Conservation (phyloP, 2,888 invertebrate genomes). For the Holacanthella duospinosa region DNA sequence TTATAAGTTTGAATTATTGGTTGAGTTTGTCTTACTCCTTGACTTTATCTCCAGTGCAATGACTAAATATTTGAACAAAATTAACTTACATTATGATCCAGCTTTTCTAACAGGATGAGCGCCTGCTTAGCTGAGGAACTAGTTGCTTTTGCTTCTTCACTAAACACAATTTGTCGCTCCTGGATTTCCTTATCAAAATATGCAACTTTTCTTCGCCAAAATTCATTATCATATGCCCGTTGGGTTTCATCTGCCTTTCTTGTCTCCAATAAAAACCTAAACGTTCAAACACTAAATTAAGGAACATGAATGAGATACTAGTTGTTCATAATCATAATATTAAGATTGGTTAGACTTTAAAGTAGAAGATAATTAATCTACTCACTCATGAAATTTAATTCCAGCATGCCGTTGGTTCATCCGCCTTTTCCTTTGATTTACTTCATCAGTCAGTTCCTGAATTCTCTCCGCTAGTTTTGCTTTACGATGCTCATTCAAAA, state of each 20-base stretch:
- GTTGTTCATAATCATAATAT: too few species aligned
- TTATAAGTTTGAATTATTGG: too few species aligned
- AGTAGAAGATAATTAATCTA: too few species aligned
- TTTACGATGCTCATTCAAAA: background rate
- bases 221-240: background rate
- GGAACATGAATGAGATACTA: too few species aligned
- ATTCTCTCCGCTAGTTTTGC: background rate
- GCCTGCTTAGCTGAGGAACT: background rate
- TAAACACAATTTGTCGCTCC: background rate
- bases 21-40: too few species aligned
- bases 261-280: too few species aligned
- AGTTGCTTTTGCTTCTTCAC: background rate
- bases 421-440: constrained; percentile 16
- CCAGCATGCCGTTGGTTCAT: background rate
- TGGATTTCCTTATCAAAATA: background rate
- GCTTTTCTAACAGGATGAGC: background rate
- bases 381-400: background rate
- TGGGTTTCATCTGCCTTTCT: too few species aligned
- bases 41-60: too few species aligned
- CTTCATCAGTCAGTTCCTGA: constrained; percentile 2
- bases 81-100: background rate
- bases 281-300: too few species aligned
- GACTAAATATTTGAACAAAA: background rate
- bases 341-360: too few species aligned
- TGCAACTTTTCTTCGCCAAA: background rate